Conservation (phyloP, 2,797 vertebrate genomes). For the Distichodus sexfasciatus region DNA sequence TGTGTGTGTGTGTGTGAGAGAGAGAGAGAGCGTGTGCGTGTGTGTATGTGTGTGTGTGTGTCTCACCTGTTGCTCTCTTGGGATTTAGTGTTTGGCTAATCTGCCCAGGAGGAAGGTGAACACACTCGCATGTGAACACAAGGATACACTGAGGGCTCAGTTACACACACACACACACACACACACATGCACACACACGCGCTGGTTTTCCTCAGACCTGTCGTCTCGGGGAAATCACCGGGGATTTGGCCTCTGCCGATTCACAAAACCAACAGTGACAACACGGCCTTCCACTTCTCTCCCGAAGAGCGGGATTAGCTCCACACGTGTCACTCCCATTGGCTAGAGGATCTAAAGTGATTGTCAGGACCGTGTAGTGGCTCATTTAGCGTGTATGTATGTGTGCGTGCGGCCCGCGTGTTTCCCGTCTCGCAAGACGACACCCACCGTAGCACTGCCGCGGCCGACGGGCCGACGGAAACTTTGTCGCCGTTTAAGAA, state of each 20-base stretch:
- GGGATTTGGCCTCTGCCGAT: slow-evolving; percentile 83
- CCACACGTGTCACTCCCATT: slow-evolving; percentile 91
- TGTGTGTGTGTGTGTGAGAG: slow-evolving; percentile 25
- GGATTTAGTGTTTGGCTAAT: slow-evolving; percentile 78
- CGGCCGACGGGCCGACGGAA: not conserved
- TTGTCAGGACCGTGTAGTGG: slow-evolving; percentile 82
- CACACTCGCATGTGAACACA: slow-evolving; percentile 74
- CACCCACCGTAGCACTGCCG: not conserved
- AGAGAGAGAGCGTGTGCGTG: slow-evolving; percentile 24
- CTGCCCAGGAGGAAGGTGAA: slow-evolving; percentile 75
- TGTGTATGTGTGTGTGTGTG: slow-evolving; percentile 18
- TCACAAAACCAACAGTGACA: slow-evolving; percentile 92
- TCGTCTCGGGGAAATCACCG: slow-evolving; percentile 89
- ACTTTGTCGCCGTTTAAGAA: not conserved
- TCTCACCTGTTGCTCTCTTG: slow-evolving; percentile 76
- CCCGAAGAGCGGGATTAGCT: slow-evolving; percentile 89
- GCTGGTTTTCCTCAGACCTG: slow-evolving; percentile 78
- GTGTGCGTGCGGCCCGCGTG: too few relatives aligned
- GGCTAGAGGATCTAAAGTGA: slow-evolving; percentile 88
- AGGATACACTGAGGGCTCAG: slow-evolving; percentile 74
- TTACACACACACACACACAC: slow-evolving; percentile 24
- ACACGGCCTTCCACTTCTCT: slow-evolving; percentile 83
- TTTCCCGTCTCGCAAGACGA: not conserved
- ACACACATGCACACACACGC: slow-evolving; percentile 8
- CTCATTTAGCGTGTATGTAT: slow-evolving; percentile 61